Evolutionary conservation across 2,113 vertebrate genomes (phyloP), one percentile per base, ranked within the genome.

Genomic region (Motacilla tschutschensis): DNA sequence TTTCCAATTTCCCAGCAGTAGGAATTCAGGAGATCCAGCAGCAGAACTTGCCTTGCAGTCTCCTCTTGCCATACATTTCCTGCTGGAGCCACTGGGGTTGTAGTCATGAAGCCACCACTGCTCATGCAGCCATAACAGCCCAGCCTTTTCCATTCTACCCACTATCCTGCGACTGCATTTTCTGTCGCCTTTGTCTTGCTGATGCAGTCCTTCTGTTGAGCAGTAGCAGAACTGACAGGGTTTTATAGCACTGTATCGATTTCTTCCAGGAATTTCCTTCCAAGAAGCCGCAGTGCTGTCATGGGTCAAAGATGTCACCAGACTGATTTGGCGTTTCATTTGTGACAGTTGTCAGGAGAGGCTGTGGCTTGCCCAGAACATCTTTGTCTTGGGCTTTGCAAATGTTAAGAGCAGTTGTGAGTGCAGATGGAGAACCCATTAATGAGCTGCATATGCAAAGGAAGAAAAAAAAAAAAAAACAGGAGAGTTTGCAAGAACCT

Each of bases 191-290:
- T 63, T 88, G 41, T 77, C 90, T 83, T 40, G 76, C 84, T 93
- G 89, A 70, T 83, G 62, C 88, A 74, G 62, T 54, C 72, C 57
- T 90, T 66, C 83, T 91, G 78, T 67, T 79, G 67, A 88, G 75
- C 4, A 4, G 4, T 31, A 87, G 84, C 73, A 89, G 78, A 89
- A 38, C 29, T 93, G 87, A 71, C 62, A 74, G 64, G 41, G 36
- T 85, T 93, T 93, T 88, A 85, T 85, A 87, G 58, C 73, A 38
- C 84, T 0, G 1, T 85, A 91, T 93, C 0, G 10, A 88, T 93
- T 90, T 87, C 41, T 79, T 91, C 72, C 73, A 83, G 87, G 94
- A 88, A 91, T 90, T 90, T 93, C 84, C 84, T 91, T 90, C 87
- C 87, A 63, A 71, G 89, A 90, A 91, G 64, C 76, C 8, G 12